phyloP scores from a whole-genome alignment of 2,888 invertebrate species.

The Tachina grossa region DNA sequence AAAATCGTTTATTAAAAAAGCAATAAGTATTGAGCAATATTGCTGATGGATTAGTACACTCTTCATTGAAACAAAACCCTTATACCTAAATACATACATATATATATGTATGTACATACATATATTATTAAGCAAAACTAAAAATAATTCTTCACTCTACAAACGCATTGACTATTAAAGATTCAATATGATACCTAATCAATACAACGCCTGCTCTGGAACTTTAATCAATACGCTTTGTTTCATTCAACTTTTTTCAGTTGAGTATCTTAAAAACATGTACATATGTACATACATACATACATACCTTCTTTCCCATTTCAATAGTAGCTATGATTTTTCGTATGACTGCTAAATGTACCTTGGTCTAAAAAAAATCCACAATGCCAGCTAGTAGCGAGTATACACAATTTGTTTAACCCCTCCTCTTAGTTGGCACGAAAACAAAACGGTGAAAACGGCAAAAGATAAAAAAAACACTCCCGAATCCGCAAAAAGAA shows the following conservation, averaged over 20 bases:
- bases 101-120: too few relatives aligned
- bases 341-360: constrained; percentile 49
- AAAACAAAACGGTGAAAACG: constrained; percentile 41
- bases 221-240: constrained; percentile 45
- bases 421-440: constrained; percentile 50
- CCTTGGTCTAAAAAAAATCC: constrained; percentile 56
- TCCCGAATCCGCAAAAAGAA: constrained; percentile 55
- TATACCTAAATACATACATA: too few relatives aligned
- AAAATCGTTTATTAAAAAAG: constrained; percentile 15
- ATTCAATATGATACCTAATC: not conserved
- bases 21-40: not conserved
- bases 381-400: constrained; percentile 23
- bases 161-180: constrained; percentile 17
- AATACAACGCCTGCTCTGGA: constrained; percentile 32
- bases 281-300: constrained; percentile 1
- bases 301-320: constrained; percentile 60
- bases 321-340: constrained; percentile 35
- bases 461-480: constrained; percentile 26
- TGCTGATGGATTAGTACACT: not conserved
- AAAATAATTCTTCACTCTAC: constrained; percentile 6
- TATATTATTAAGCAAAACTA: constrained; percentile 1
- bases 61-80: constrained; percentile 2
- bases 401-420: constrained; percentile 61
- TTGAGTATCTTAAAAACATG: constrained; percentile 10
- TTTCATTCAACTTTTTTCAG: constrained; percentile 29